These are phyloP conservation scores for Chlorodrepanis virens DNA, from an alignment of 2,113 vertebrate species.

Conservation along the genomic window DNA sequence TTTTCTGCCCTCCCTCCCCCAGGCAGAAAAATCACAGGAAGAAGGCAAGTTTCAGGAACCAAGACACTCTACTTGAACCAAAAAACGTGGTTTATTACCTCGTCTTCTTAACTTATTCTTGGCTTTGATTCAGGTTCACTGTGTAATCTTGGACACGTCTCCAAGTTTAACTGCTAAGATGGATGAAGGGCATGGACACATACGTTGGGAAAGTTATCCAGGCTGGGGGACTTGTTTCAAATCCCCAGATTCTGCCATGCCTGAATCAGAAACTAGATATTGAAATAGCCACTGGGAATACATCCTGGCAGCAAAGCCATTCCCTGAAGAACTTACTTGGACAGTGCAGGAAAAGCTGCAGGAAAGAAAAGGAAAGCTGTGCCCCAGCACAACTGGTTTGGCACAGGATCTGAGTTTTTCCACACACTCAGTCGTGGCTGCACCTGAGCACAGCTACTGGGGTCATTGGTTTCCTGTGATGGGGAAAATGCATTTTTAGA, in stretches of 20 bases:
- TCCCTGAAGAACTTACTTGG: background rate
- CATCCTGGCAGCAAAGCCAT: background rate
- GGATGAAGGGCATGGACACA: background rate
- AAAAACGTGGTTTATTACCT: too few relatives aligned
- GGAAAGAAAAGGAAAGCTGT: background rate
- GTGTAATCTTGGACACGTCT: background rate
- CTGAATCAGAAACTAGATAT: background rate
- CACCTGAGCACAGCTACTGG: too few relatives aligned
- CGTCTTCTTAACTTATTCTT: background rate
- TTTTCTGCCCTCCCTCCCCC: background rate
- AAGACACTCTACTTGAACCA: background rate
- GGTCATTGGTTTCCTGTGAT: background rate
- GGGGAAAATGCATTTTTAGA: background rate
- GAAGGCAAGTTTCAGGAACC: background rate
- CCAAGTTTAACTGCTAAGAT: background rate
- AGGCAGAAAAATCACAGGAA: background rate
- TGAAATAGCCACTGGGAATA: background rate
- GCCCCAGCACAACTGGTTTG: rapidly evolving
- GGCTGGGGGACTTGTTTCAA: background rate
- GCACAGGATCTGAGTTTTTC: background rate
- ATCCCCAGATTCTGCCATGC: background rate
- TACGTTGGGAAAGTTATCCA: background rate
- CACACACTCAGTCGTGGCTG: rapidly evolving
- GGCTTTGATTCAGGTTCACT: background rate
- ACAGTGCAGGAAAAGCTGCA: background rate